Conservation (phyloP, 1,140 invertebrate species). For the Drosophila gunungcola region DNA sequence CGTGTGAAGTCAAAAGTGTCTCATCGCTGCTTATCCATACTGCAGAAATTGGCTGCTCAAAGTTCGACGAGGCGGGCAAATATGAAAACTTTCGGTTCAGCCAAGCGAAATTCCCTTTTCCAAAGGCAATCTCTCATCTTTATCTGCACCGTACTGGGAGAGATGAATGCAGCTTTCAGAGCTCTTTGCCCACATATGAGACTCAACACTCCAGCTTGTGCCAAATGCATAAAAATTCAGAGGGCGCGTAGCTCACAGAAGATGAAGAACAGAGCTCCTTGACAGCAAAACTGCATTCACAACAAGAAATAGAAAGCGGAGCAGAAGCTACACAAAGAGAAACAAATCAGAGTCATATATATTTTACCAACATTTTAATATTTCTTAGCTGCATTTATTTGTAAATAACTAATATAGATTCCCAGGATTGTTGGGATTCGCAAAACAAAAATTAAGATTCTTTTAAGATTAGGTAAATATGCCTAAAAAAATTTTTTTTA, state of each 20-base stretch:
- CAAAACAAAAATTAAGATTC: no score
- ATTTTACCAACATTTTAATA: no score
- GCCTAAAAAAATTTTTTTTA: no score
- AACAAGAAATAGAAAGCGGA: constrained; percentile 43
- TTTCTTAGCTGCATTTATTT: no score
- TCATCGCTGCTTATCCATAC: constrained; percentile 67
- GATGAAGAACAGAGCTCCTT: constrained; percentile 58
- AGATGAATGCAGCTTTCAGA: constrained; percentile 48
- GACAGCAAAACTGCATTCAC: constrained; percentile 60
- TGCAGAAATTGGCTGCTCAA: constrained; percentile 65
- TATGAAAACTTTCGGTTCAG: constrained; percentile 69
- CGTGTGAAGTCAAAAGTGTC: constrained; percentile 62
- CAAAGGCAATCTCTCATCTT: constrained; percentile 62
- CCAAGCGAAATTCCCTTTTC: constrained; percentile 58
- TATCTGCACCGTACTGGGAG: constrained; percentile 31
- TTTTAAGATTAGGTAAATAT: no score
- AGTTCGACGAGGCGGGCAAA: constrained; percentile 72
- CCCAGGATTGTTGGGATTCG: no score
- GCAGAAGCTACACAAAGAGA: constrained; percentile 22
- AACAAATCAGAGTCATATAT: neutral
- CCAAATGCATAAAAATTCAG: constrained; percentile 79
- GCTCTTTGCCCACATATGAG: constrained; percentile 48
- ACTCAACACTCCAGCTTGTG: constrained; percentile 71
- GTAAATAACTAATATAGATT: no score
- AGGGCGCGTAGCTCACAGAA: constrained; percentile 16